Evolutionary conservation across 2,113 vertebrate genomes (phyloP).

Genomic region (Gymnocephalus cernua): DNA sequence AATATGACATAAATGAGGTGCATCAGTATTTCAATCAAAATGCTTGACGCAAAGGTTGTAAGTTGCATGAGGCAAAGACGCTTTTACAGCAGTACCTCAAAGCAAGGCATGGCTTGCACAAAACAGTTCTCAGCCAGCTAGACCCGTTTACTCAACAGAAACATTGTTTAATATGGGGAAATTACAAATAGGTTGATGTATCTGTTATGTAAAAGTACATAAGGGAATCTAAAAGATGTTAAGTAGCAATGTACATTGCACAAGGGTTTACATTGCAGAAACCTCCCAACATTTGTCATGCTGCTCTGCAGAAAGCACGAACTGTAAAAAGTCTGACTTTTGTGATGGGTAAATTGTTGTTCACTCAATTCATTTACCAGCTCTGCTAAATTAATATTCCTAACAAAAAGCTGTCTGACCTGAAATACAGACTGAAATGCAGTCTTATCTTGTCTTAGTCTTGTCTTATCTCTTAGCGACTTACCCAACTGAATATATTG

Average conservation of each 20-base stretch:
- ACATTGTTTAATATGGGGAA: background rate
- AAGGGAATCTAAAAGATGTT: slow-evolving; percentile 15
- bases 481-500: slow-evolving; percentile 4
- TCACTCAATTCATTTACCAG: slow-evolving; percentile 2
- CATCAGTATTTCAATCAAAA: slow-evolving; percentile 28
- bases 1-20: slow-evolving; percentile 16
- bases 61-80: slow-evolving; percentile 10
- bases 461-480: slow-evolving; percentile 8
- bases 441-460: slow-evolving; percentile 7
- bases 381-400: slow-evolving; percentile 13
- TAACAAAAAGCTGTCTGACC: slow-evolving; percentile 13
- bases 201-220: slow-evolving; percentile 31
- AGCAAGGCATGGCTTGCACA: slow-evolving; percentile 27
- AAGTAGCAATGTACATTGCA: slow-evolving; percentile 23
- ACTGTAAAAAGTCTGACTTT: background rate
- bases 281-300: background rate
- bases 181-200: slow-evolving; percentile 5
- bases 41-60: slow-evolving; percentile 24
- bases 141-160: slow-evolving; percentile 24
- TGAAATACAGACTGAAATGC: background rate
- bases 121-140: slow-evolving; percentile 1
- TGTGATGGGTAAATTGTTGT: background rate
- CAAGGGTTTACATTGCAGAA: slow-evolving; percentile 16
- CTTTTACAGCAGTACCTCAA: slow-evolving; percentile 37
- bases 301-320: background rate